Evolutionary conservation across 30 jellyfish, hydroid and myxozoan genomes (phyloP).

Genomic region (Sanderia malayensis): DNA sequence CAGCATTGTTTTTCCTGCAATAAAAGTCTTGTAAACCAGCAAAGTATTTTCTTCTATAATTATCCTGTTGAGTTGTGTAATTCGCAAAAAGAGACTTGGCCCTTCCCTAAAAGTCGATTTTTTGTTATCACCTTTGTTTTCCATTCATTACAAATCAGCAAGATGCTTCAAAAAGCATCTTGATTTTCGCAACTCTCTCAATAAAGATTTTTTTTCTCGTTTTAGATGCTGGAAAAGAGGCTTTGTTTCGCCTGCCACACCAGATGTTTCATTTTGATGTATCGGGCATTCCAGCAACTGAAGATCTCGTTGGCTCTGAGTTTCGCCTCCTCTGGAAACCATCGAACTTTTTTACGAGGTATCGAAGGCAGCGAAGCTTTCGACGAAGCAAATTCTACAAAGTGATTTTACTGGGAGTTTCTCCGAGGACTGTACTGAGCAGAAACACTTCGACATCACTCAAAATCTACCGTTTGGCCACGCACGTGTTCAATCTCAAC

Average conservation of each 20-base stretch:
- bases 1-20: no score
- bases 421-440: constrained; percentile 4
- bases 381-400: constrained; percentile 22
- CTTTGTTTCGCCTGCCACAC: constrained; percentile 41
- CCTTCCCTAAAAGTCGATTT: not conserved
- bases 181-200: not conserved
- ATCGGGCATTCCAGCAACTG: constrained; percentile 30
- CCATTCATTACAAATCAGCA: not conserved
- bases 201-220: not conserved
- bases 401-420: constrained; percentile 32
- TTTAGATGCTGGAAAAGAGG: constrained; percentile 32
- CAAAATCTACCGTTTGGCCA: constrained; percentile 28
- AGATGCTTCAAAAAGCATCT: not conserved
- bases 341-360: constrained; percentile 11
- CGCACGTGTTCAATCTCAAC: constrained; percentile 24
- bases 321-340: constrained; percentile 59
- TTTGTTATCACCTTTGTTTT: not conserved
- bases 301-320: constrained; percentile 37
- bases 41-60: no score
- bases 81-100: not conserved
- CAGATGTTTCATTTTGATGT: constrained; percentile 34
- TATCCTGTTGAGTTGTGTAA: not conserved
- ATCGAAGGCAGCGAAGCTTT: constrained; percentile 35
- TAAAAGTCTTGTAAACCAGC: no score
- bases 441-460: constrained; percentile 16